Conservation (phyloP, 1,140 invertebrate genomes). For the Zaprionus kolodkinae region DNA sequence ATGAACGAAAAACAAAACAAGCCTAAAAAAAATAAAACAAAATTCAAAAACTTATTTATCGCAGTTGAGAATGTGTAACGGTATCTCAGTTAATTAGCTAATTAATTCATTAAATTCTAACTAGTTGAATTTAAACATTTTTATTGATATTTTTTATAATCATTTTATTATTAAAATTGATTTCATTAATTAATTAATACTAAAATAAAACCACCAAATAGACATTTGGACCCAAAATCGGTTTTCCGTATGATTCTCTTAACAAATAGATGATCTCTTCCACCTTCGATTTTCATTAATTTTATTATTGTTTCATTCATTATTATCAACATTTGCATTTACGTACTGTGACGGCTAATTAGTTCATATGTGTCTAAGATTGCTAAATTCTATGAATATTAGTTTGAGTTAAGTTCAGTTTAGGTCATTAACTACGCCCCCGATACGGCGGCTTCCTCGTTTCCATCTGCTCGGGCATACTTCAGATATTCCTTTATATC, state of each 20-base stretch:
- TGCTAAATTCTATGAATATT: slow-evolving; percentile 61
- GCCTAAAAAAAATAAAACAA: slow-evolving; percentile 52
- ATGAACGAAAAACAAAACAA: slow-evolving; percentile 40
- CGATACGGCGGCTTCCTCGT: slow-evolving; percentile 51
- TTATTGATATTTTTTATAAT: slow-evolving; percentile 54
- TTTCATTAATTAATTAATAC: slow-evolving; percentile 32
- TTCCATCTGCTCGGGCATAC: slow-evolving; percentile 86
- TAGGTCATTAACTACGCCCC: slow-evolving; percentile 36
- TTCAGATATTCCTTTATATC: slow-evolving; percentile 90
- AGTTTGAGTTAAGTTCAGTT: slow-evolving; percentile 42
- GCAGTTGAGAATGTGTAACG: slow-evolving; percentile 58
- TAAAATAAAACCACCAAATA: slow-evolving; percentile 50
- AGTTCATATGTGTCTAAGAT: slow-evolving; percentile 53
- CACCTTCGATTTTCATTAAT: slow-evolving; percentile 51
- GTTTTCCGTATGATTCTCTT: background rate
- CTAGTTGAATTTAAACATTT: slow-evolving; percentile 71
- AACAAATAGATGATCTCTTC: background rate
- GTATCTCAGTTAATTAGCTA: slow-evolving; percentile 82
- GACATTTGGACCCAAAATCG: slow-evolving; percentile 41
- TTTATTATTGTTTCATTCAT: slow-evolving; percentile 82
- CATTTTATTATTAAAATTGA: slow-evolving; percentile 43
- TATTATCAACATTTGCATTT: slow-evolving; percentile 83
- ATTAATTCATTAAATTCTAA: slow-evolving; percentile 72
- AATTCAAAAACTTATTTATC: slow-evolving; percentile 53
- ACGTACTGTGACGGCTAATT: slow-evolving; percentile 79